These are phyloP conservation scores for Aplocera efformata DNA, from an alignment of 2,888 invertebrate genomes.

Conservation along the genomic window DNA sequence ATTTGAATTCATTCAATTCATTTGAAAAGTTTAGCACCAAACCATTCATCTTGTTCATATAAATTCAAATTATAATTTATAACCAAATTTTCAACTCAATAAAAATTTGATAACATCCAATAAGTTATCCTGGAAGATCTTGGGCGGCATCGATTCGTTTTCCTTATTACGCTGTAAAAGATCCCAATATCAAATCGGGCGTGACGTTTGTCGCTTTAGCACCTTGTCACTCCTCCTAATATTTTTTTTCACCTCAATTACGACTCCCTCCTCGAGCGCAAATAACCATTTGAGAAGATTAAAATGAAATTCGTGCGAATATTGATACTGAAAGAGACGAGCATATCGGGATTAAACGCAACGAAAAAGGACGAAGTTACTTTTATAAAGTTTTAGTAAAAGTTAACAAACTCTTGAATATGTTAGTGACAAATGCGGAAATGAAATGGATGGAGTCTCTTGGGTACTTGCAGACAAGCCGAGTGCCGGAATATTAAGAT, in stretches of 20 bases:
- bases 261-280: conserved; percentile 58
- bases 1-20: no score
- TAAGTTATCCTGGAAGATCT: conserved; percentile 46
- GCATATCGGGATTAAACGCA: conserved; percentile 32
- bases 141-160: conserved; percentile 44
- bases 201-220: conserved; percentile 71
- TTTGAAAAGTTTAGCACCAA: no score
- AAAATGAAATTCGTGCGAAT: conserved; percentile 62
- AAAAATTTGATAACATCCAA: conserved; percentile 45
- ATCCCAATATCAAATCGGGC: conserved; percentile 66
- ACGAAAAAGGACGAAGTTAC: conserved; percentile 28
- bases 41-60: no score
- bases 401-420: conserved; percentile 27
- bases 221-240: conserved; percentile 70
- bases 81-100: conserved; percentile 19
- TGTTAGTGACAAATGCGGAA: conserved; percentile 23
- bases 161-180: conserved; percentile 64
- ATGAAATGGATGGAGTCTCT: conserved; percentile 21
- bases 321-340: conserved; percentile 49
- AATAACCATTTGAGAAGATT: conserved; percentile 65
- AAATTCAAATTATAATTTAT: conserved; percentile 10
- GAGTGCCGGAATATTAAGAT: conserved; percentile 15
- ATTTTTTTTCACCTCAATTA: conserved; percentile 67
- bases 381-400: conserved; percentile 32
- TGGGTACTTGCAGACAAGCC: conserved; percentile 20